These are phyloP conservation scores for Arctocebus calabarensis DNA, from an alignment of 2,797 vertebrate species.

Conservation along the genomic window DNA sequence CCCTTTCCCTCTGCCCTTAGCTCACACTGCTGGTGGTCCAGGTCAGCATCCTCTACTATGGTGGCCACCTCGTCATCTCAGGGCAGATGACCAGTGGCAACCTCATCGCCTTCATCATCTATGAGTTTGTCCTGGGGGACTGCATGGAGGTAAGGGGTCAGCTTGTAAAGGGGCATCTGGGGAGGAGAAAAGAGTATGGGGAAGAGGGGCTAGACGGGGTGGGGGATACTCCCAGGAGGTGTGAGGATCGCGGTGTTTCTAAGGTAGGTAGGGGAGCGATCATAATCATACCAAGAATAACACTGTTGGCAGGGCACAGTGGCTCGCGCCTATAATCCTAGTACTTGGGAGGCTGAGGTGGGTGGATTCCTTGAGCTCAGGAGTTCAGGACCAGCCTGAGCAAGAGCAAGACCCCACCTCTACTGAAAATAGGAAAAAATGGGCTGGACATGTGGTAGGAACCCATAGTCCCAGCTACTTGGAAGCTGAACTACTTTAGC, in stretches of 20 bases:
- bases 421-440: too few species aligned
- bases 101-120: constrained; percentile 96
- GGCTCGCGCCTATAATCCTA: too few species aligned
- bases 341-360: too few species aligned
- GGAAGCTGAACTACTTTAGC: too few species aligned
- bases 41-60: constrained; percentile 95
- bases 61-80: constrained; percentile 94
- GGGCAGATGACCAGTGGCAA: constrained; percentile 94
- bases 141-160: constrained; percentile 93
- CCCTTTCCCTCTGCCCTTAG: constrained; percentile 84
- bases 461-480: too few species aligned
- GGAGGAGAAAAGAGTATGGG: neutral
- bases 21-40: constrained; percentile 94
- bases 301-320: too few species aligned
- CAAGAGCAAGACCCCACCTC: too few species aligned
- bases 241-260: neutral
- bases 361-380: too few species aligned
- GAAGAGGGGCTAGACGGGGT: accelerated
- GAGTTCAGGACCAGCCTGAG: too few species aligned
- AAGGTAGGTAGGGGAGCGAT: neutral
- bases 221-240: neutral
- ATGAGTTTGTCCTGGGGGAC: constrained; percentile 95
- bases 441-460: too few species aligned
- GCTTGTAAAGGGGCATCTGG: neutral
- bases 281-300: accelerated